phyloP scores from a whole-genome alignment of 2,888 invertebrate species.

The Napeogenes inachia region DNA sequence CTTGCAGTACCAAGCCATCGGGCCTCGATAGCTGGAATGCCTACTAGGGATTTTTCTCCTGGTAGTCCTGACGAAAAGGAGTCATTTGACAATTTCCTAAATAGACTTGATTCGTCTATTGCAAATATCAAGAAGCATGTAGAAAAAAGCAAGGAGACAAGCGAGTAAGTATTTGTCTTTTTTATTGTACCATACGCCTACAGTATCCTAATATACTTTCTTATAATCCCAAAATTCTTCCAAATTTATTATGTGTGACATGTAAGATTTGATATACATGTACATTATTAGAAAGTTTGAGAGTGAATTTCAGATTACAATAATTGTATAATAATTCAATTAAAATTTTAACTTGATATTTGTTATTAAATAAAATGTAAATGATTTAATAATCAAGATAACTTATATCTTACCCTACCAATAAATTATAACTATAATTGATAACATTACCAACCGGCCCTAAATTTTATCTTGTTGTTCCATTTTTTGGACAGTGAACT shows the following conservation, averaged over 20 bases:
- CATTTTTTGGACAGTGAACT: conserved; percentile 3
- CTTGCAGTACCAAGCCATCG: conserved; percentile 71
- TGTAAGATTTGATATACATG: not conserved
- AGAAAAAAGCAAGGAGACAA: conserved; percentile 85
- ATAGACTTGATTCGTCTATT: conserved; percentile 89
- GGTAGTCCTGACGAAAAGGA: conserved; percentile 84
- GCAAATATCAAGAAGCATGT: conserved; percentile 91
- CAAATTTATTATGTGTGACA: conserved; percentile 1
- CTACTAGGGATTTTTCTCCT: conserved; percentile 72
- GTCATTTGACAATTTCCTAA: conserved; percentile 87
- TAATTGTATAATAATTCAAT: not conserved
- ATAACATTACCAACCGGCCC: not conserved
- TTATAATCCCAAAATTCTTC: conserved; percentile 3
- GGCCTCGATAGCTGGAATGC: conserved; percentile 77
- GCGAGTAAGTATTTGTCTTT: conserved; percentile 82
- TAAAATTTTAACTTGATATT: too few relatives aligned
- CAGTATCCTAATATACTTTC: conserved; percentile 17
- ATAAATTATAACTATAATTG: not conserved
- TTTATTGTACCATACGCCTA: not conserved
- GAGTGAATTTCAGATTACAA: not conserved
- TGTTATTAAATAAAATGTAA: too few relatives aligned
- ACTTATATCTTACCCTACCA: not conserved
- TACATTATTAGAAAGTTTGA: conserved; percentile 1
- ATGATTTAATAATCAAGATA: too few relatives aligned
- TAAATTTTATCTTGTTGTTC: conserved; percentile 2